Base-by-base conservation (phyloP, 2,113 vertebrate species). In the Campylomormyrus numenius region DNA sequence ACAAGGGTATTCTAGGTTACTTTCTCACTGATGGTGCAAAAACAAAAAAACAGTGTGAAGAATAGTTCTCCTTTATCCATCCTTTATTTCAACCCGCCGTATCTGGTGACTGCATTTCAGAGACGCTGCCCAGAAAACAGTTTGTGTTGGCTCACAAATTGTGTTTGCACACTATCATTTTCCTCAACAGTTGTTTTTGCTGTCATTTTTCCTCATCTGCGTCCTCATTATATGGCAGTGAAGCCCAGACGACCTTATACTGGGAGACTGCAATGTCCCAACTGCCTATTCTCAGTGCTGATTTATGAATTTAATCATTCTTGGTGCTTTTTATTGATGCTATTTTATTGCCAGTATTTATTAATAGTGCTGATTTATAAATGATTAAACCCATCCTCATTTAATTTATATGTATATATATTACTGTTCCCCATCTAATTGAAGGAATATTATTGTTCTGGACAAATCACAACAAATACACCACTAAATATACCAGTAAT, bases 261-360 rank as follows among this genome's bases (percentile, higher is more conserved):
- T 39, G 31, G 0, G 35, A 80, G 74, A 42, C 74, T 42, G 74
- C 74, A 42, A 80, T 17, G 74, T 39, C 31, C 35, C 74, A 42
- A 42, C 35, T 80, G 35, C 74, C 74, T 77, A 42, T 19, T 42
- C 42, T 35, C 74, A 77, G 74, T 77, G 74, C 74, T 80, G 74
- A 80, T 80, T 80, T 80, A 39, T 80, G 74, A 80, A 42, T 39
- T 80, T 80, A 80, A 80, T 80, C 74, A 80, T 80, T 42, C 74
- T 39, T 80, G 35, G 74, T 80, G 74, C 35, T 80, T 80, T 80
- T 77, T 80, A 19, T 80, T 80, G 74, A 42, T 7, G 35, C 74
- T 42, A 80, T 80, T 80, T 80, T 80, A 80, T 42, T 42, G 35
- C 5, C 74, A 42, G 17, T 42, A 80, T 80, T 80, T 80, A 80